phyloP scores from a whole-genome alignment of 2,113 vertebrate species.

The Climacteris rufus region DNA sequence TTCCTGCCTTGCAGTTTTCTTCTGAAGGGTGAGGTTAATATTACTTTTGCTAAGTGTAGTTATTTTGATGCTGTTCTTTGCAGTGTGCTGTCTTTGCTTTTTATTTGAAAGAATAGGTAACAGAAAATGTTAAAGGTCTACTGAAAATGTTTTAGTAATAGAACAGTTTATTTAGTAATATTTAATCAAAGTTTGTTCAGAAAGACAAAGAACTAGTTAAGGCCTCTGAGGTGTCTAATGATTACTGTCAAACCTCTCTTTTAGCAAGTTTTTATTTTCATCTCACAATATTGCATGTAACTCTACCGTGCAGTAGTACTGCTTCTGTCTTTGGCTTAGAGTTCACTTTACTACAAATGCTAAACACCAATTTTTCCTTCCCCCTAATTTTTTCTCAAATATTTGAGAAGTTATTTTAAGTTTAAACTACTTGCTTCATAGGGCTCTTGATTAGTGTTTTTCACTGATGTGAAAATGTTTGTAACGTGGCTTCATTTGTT shows the following conservation, averaged over 20 bases:
- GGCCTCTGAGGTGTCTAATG: not conserved
- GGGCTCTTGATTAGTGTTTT: not conserved
- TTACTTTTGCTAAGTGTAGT: not conserved
- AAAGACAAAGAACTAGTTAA: not conserved
- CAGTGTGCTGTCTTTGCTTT: not conserved
- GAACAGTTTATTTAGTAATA: not conserved
- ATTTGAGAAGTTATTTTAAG: not conserved
- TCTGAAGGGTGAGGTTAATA: not conserved
- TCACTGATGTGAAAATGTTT: too few species aligned
- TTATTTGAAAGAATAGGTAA: not conserved
- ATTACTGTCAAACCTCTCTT: not conserved
- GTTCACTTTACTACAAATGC: not conserved
- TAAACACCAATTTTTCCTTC: fast-evolving
- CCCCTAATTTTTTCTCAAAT: not conserved
- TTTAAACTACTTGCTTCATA: not conserved
- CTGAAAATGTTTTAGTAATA: not conserved
- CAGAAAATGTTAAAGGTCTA: not conserved
- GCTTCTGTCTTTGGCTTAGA: not conserved
- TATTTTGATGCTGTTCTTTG: not conserved
- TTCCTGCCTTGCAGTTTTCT: fast-evolving
- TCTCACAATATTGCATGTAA: not conserved
- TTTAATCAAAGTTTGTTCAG: not conserved
- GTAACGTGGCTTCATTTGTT: not conserved
- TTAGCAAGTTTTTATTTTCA: not conserved
- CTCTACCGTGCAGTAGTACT: not conserved